Evolutionary conservation across 2,888 invertebrate genomes (phyloP).

Genomic region (Arctia plantaginis): DNA sequence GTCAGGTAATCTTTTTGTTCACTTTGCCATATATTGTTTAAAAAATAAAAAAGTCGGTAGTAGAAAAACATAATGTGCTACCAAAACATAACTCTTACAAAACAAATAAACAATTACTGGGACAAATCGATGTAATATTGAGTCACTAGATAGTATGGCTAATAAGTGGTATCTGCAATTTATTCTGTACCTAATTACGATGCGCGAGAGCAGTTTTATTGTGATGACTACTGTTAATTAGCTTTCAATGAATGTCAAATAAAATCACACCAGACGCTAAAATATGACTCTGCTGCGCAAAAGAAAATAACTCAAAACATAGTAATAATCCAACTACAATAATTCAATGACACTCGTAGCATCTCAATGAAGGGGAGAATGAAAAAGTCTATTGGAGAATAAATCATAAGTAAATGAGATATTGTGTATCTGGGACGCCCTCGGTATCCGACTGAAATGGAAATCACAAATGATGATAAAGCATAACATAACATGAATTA

Average conservation of each 20-base stretch:
- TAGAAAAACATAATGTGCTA: no score
- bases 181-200: no score
- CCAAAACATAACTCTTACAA: no score
- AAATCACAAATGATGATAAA: slow-evolving; percentile 75
- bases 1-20: no score
- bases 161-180: neutral
- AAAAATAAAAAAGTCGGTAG: no score
- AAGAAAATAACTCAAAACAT: slow-evolving; percentile 27
- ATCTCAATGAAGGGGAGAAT: slow-evolving; percentile 65
- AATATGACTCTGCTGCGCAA: neutral
- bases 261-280: neutral
- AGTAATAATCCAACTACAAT: slow-evolving; percentile 50
- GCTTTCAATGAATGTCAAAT: neutral
- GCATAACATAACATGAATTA: slow-evolving; percentile 69
- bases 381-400: slow-evolving; percentile 73
- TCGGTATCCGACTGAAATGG: slow-evolving; percentile 67
- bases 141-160: neutral
- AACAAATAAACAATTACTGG: neutral
- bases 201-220: neutral
- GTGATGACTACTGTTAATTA: neutral
- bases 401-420: slow-evolving; percentile 81
- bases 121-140: neutral
- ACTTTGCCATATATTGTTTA: no score
- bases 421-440: slow-evolving; percentile 65
- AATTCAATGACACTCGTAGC: slow-evolving; percentile 60